A percentile compares a stretch with the other conserved stretches of the same genome.
These are phyloP conservation scores for Aphelenchoides besseyi DNA, from an alignment of 1,140 invertebrate genomes.

Conservation along the genomic window DNA sequence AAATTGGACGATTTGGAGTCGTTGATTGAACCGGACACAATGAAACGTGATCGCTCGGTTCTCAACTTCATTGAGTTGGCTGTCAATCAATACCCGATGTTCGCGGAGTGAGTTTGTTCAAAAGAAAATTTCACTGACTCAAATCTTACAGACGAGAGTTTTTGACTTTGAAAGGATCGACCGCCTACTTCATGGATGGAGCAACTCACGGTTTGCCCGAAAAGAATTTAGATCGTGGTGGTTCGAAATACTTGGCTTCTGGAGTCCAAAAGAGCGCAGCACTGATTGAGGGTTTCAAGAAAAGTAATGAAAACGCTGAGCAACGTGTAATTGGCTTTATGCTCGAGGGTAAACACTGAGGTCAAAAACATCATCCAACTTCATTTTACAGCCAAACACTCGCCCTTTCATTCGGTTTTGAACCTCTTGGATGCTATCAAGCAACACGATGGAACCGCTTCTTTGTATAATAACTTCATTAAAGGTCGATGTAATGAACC, in stretches of 20 bases:
- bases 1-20: background rate
- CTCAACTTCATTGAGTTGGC: slow-evolving; percentile 21
- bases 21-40: background rate
- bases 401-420: slow-evolving; percentile 5
- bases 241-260: slow-evolving; percentile 19
- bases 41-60: slow-evolving; percentile 4
- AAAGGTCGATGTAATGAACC: background rate
- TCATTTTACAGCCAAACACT: slow-evolving; percentile 4
- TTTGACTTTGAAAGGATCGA: slow-evolving; percentile 11
- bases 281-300: slow-evolving; percentile 16
- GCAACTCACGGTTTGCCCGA: background rate
- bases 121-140: background rate
- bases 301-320: background rate
- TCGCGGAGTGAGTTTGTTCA: slow-evolving; percentile 4
- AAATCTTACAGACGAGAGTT: slow-evolving; percentile 5
- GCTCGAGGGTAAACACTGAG: background rate
- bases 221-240: background rate
- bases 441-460: background rate
- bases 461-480: too few relatives aligned
- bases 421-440: background rate
- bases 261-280: slow-evolving; percentile 10
- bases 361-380: too few relatives aligned
- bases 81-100: slow-evolving; percentile 13
- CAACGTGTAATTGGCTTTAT: background rate
- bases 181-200: slow-evolving; percentile 2